Evolutionary conservation across 2,888 invertebrate species (phyloP).

Genomic region (Polyploca ridens): DNA sequence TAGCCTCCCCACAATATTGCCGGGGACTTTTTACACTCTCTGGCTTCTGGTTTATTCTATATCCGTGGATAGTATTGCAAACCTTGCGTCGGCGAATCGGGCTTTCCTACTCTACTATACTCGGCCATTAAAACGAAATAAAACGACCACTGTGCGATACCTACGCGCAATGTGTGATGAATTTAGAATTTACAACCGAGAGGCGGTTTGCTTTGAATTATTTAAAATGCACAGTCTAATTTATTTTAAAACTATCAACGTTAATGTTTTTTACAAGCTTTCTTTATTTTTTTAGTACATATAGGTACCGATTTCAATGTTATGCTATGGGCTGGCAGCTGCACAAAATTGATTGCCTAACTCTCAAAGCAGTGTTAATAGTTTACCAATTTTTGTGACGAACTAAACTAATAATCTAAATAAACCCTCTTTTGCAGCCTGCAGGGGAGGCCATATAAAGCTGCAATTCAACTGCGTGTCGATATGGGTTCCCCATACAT

Average conservation of each 20-base stretch:
- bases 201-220: not conserved
- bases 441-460: not conserved
- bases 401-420: not conserved
- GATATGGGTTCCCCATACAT: slow-evolving; percentile 10
- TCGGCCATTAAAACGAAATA: not conserved
- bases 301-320: no score
- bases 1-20: no score
- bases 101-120: not conserved
- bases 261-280: no score
- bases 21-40: not conserved
- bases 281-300: no score
- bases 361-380: no score
- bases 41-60: not conserved
- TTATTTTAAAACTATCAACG: no score
- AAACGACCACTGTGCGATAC: not conserved
- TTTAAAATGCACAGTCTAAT: not conserved
- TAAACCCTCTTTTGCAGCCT: not conserved
- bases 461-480: not conserved
- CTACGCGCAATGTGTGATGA: slow-evolving; percentile 1
- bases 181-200: not conserved
- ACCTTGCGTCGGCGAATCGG: not conserved
- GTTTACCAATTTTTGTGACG: not conserved
- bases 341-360: no score
- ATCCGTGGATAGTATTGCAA: not conserved
- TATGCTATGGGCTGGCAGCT: no score